Evolutionary conservation across 2,888 invertebrate species (phyloP), one percentile per base, ranked within the genome.

Genomic region (Myopa testacea): DNA sequence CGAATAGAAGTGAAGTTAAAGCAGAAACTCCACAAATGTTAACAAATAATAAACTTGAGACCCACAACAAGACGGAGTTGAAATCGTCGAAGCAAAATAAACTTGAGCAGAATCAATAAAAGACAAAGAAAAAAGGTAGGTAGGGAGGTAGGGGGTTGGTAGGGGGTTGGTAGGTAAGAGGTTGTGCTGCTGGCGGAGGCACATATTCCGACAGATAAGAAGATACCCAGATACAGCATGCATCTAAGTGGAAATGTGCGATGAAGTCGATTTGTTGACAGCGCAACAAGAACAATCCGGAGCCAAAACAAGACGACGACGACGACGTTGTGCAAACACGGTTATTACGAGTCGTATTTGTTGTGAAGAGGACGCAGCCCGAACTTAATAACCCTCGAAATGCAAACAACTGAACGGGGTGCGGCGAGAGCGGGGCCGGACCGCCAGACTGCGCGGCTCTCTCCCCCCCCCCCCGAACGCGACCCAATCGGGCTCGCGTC

Each of bases 371-470:
- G 5, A 6, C 16, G 55, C 55, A 55, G 55, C 55, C 55, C 37
- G 65, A 26, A 75, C 67, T 67, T 67, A 67, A 68, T 68, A 67
- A 58, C 75, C 67, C 68, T 75, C 19, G 75, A 75, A 75, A 38
- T 67, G 75, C 38, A 68, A 75, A 68, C 75, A 75, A 68, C 26
- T 38, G n/a, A 71, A 45, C 34, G 4, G 58, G 19, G 71, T 14
- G n/a, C 26, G 58, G 37, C 5, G 60, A 38, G 10, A 10, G 55
- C 55, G 10, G 70, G 4, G 10, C 5, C 16, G 3, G 55, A 55
- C 55, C 16, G 34, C 16, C 38, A 77, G 77, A 77, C 77, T 72
- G 77, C 77, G 52, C 72, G 77, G 72, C 77, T 77, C 38, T 68
- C 67, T 45, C 2, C 55, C 65, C 75, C 38, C 60, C 67, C 3